Percentiles rank a stretch among this genome's conserved stretches.
phyloP scores from a whole-genome alignment of 2,113 vertebrate species.

The Thamnaconus septentrionalis region DNA sequence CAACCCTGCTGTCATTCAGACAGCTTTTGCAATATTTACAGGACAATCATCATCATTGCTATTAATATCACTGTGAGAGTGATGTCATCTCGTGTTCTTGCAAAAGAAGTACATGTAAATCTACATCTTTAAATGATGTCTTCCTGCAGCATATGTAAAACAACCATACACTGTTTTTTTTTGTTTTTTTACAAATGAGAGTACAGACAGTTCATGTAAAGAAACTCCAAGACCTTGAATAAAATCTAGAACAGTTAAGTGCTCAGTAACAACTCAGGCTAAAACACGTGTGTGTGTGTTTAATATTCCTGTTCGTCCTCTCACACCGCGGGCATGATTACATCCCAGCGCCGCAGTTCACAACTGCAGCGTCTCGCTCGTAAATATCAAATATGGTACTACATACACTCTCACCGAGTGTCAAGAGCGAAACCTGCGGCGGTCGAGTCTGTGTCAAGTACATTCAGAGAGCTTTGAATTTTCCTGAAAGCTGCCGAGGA shows the following conservation, averaged over 20 bases:
- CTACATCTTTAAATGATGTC: background rate
- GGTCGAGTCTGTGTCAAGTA: slow-evolving; percentile 32
- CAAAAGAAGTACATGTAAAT: background rate
- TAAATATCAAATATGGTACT: slow-evolving; percentile 4
- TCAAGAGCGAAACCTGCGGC: slow-evolving; percentile 25
- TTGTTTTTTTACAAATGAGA: slow-evolving; percentile 9
- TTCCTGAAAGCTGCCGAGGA: too few species aligned
- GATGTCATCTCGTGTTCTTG: too few species aligned
- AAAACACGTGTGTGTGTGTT: slow-evolving; percentile 19
- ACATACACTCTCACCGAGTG: background rate
- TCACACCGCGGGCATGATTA: slow-evolving; percentile 4
- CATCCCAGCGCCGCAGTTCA: background rate
- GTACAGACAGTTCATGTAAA: slow-evolving; percentile 13
- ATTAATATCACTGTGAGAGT: too few species aligned
- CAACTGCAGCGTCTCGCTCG: background rate
- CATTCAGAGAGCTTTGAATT: slow-evolving; percentile 21
- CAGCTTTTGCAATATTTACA: background rate
- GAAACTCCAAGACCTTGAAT: slow-evolving; percentile 3
- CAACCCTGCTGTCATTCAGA: background rate
- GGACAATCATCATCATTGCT: background rate
- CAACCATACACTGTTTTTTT: slow-evolving; percentile 17
- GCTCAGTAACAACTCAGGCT: slow-evolving; percentile 1
- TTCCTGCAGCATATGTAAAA: slow-evolving; percentile 7
- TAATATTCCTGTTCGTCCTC: slow-evolving; percentile 8
- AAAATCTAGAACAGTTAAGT: slow-evolving; percentile 31